Evolutionary conservation across 2,113 vertebrate genomes (phyloP).

Genomic region (Aix galericulata): DNA sequence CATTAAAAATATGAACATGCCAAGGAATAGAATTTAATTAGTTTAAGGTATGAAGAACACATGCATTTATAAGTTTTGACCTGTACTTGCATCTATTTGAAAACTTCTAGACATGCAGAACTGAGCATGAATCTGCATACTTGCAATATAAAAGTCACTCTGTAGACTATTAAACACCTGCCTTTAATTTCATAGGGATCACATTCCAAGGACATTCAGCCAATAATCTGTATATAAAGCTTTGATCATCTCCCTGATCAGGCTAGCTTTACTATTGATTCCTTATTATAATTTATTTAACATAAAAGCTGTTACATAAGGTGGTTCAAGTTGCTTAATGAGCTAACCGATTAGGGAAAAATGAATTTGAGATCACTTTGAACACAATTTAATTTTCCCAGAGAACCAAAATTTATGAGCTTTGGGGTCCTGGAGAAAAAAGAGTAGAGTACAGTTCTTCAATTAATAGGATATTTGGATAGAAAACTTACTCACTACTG

Average conservation of each 20-base stretch:
- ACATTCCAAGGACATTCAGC: constrained; percentile 23
- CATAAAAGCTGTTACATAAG: constrained; percentile 62
- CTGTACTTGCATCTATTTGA: not conserved
- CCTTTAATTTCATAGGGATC: constrained; percentile 18
- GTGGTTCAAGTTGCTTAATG: constrained; percentile 62
- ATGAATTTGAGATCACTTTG: constrained; percentile 61
- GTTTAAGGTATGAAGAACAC: not conserved
- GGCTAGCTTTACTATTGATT: constrained; percentile 60
- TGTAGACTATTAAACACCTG: not conserved
- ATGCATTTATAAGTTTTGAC: not conserved
- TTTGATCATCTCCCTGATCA: constrained; percentile 59
- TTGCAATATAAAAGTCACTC: not conserved
- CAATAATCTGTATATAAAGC: constrained; percentile 40
- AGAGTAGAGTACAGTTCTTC: constrained; percentile 9
- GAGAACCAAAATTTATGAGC: constrained; percentile 51
- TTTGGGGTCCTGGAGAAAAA: constrained; percentile 45
- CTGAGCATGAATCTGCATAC: not conserved
- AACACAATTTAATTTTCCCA: constrained; percentile 53
- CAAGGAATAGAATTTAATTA: not conserved
- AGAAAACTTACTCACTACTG: not conserved
- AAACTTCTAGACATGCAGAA: not conserved
- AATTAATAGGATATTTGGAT: constrained; percentile 38
- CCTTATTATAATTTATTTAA: constrained; percentile 71
- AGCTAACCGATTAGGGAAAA: constrained; percentile 42
- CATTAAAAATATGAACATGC: not conserved